A percentile compares a stretch with the other conserved stretches of the same genome.
phyloP scores from a whole-genome alignment of 1,140 invertebrate species.

The Arctopsyche grandis region DNA sequence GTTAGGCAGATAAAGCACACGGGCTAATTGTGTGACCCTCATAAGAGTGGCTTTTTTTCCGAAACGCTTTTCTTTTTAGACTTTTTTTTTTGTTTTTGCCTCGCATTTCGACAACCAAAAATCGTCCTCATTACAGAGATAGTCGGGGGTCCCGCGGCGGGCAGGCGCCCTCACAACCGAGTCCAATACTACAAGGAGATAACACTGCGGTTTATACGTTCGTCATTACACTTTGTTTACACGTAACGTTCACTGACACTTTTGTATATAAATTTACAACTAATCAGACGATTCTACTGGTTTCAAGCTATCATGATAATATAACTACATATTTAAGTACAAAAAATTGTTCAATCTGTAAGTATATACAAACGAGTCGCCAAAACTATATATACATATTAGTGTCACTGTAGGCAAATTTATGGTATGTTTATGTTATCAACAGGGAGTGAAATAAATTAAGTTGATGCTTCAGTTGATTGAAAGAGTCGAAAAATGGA shows the following conservation, averaged over 20 bases:
- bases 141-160: slow-evolving; percentile 11
- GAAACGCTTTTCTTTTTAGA: background rate
- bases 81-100: background rate
- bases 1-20: slow-evolving; percentile 41
- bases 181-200: background rate
- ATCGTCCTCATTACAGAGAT: slow-evolving; percentile 43
- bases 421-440: too few relatives aligned
- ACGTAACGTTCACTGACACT: background rate
- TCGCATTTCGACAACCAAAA: slow-evolving; percentile 22
- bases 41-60: slow-evolving; percentile 2
- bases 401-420: too few relatives aligned
- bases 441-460: too few relatives aligned
- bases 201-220: slow-evolving; percentile 17
- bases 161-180: slow-evolving; percentile 5
- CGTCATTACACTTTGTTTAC: background rate
- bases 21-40: slow-evolving; percentile 41
- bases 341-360: too few relatives aligned
- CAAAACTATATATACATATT: too few relatives aligned
- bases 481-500: too few relatives aligned
- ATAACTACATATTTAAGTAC: too few relatives aligned
- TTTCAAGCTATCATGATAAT: too few relatives aligned
- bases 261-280: too few relatives aligned
- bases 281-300: too few relatives aligned
- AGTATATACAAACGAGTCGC: too few relatives aligned
- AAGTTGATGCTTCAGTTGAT: too few relatives aligned